phyloP scores from a whole-genome alignment of 1,140 invertebrate species.

The Melipona quadrifasciata region DNA sequence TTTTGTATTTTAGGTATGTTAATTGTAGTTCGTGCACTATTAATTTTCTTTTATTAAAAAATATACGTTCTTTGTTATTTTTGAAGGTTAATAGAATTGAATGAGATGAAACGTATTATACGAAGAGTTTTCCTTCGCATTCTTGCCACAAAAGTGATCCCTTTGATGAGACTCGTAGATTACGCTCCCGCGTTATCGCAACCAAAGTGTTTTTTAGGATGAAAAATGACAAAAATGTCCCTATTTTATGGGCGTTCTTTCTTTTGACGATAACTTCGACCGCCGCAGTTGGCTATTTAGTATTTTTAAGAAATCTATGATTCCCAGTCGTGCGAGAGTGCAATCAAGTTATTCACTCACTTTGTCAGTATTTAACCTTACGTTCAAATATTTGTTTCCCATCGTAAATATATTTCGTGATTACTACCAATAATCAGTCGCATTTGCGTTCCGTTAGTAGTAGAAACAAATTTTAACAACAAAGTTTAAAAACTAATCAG shows the following conservation, averaged over 20 bases:
- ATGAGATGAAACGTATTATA: neutral
- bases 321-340: neutral
- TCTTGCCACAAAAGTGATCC: neutral
- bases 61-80: neutral
- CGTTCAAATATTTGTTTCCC: neutral
- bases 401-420: neutral
- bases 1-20: too few relatives aligned
- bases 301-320: neutral
- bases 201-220: neutral
- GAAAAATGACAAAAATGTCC: neutral
- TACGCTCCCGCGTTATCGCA: neutral
- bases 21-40: neutral
- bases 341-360: neutral
- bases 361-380: neutral
- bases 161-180: neutral
- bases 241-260: neutral
- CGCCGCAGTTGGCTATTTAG: neutral
- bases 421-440: slow-evolving; percentile 1
- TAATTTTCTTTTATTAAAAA: neutral
- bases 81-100: neutral
- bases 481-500: too few relatives aligned
- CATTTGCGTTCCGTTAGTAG: neutral
- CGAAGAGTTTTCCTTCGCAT: neutral
- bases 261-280: neutral
- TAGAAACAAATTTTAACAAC: too few relatives aligned